A percentile compares a stretch with the other conserved stretches of the same genome.
These are phyloP conservation scores for Lerema accius DNA, from an alignment of 1,140 invertebrate species.

Conservation along the genomic window DNA sequence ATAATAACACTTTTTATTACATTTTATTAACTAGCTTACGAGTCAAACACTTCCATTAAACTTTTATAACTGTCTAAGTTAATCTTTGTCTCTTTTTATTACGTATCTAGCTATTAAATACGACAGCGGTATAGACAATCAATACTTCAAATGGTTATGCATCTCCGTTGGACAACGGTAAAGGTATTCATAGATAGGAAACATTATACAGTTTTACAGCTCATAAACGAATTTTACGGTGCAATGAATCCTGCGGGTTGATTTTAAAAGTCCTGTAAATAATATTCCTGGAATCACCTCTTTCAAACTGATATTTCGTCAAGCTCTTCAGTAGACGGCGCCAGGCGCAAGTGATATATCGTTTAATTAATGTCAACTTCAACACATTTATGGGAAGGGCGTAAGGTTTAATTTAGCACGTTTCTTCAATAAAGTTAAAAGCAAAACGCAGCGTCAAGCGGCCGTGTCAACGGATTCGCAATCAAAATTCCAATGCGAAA, in stretches of 20 bases:
- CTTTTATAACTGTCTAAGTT: neutral
- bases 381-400: slow-evolving; percentile 37
- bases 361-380: slow-evolving; percentile 64
- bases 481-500: slow-evolving; percentile 52
- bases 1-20: neutral
- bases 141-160: slow-evolving; percentile 1
- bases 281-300: slow-evolving; percentile 50
- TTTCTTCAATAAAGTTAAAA: slow-evolving; percentile 45
- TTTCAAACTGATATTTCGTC: slow-evolving; percentile 60
- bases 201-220: neutral
- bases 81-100: neutral
- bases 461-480: slow-evolving; percentile 51
- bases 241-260: slow-evolving; percentile 11
- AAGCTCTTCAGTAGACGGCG: slow-evolving; percentile 62
- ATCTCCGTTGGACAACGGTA: neutral
- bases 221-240: slow-evolving; percentile 2
- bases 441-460: slow-evolving; percentile 53
- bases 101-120: slow-evolving; percentile 3
- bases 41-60: neutral
- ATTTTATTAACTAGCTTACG: neutral
- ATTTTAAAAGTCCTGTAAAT: slow-evolving; percentile 48
- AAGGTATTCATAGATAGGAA: neutral
- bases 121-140: neutral
- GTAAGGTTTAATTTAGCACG: slow-evolving; percentile 42
- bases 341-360: slow-evolving; percentile 58